phyloP scores from a whole-genome alignment of 2,888 invertebrate species.

The Parochlus steinenii region DNA sequence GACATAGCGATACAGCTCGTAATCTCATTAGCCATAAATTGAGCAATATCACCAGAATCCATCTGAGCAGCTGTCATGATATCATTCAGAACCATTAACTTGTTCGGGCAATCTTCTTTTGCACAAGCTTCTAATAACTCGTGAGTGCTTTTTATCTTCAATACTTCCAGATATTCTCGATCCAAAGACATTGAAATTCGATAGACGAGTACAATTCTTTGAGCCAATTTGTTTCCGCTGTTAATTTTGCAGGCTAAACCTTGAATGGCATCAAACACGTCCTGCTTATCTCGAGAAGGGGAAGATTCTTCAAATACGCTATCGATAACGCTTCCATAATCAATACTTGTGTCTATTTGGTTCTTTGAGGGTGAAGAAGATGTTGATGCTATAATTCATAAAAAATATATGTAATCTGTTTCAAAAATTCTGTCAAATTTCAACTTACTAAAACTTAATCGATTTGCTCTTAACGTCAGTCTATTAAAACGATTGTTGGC shows the following conservation, averaged over 20 bases:
- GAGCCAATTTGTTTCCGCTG: slow-evolving; percentile 35
- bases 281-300: slow-evolving; percentile 20
- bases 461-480: slow-evolving; percentile 23
- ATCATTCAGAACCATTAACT: slow-evolving; percentile 41
- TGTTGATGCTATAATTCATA: slow-evolving; percentile 9
- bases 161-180: slow-evolving; percentile 36
- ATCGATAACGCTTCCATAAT: too few relatives aligned
- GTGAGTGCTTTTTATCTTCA: slow-evolving; percentile 34
- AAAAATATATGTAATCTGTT: background rate
- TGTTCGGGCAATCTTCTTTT: slow-evolving; percentile 35
- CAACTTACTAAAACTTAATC: slow-evolving; percentile 15
- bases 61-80: slow-evolving; percentile 39
- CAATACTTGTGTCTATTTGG: slow-evolving; percentile 3
- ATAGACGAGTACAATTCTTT: slow-evolving; percentile 37
- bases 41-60: slow-evolving; percentile 35
- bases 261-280: slow-evolving; percentile 28
- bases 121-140: slow-evolving; percentile 36
- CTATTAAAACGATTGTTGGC: slow-evolving; percentile 27
- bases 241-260: slow-evolving; percentile 34
- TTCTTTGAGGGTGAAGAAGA: slow-evolving; percentile 10
- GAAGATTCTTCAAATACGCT: slow-evolving; percentile 11
- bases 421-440: background rate
- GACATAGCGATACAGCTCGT: slow-evolving; percentile 32
- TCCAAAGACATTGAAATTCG: slow-evolving; percentile 38
- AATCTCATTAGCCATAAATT: slow-evolving; percentile 39